A percentile compares a stretch with the other conserved stretches of the same genome.
Conservation (phyloP, 1,140 invertebrate species). For the Calliphora vicina region DNA sequence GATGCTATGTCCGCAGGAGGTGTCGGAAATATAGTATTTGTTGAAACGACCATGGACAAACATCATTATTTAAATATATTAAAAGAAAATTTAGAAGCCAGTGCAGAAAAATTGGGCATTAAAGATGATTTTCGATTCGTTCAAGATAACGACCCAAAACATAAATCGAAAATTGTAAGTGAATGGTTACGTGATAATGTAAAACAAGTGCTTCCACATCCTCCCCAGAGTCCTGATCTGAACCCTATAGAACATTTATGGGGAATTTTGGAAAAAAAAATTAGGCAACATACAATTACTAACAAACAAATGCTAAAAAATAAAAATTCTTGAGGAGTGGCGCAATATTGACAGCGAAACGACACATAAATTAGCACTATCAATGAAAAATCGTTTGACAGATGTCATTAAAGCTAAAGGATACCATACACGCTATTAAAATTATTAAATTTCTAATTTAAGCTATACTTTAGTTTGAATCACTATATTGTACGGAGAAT, state of each 20-base stretch:
- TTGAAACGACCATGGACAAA: too few species aligned
- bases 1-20: too few species aligned
- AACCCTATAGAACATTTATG: constrained; percentile 46
- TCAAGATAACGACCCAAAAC: too few species aligned
- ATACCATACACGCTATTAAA: constrained; percentile 48
- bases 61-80: too few species aligned
- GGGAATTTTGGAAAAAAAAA: constrained; percentile 45
- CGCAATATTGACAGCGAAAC: constrained; percentile 37
- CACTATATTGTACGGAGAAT: too few species aligned
- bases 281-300: background rate
- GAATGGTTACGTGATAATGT: constrained; percentile 36
- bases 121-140: too few species aligned
- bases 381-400: constrained; percentile 43
- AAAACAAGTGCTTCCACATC: constrained; percentile 42
- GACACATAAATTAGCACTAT: constrained; percentile 43
- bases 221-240: constrained; percentile 49
- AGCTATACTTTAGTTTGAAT: too few species aligned
- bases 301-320: constrained; percentile 37
- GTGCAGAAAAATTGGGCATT: too few species aligned
- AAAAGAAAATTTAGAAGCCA: too few species aligned
- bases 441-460: too few species aligned
- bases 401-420: constrained; percentile 47
- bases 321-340: constrained; percentile 43
- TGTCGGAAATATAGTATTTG: too few species aligned
- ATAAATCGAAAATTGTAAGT: too few species aligned